phyloP scores from a whole-genome alignment of 2,797 vertebrate genomes.

The Muscicapa comitata region DNA sequence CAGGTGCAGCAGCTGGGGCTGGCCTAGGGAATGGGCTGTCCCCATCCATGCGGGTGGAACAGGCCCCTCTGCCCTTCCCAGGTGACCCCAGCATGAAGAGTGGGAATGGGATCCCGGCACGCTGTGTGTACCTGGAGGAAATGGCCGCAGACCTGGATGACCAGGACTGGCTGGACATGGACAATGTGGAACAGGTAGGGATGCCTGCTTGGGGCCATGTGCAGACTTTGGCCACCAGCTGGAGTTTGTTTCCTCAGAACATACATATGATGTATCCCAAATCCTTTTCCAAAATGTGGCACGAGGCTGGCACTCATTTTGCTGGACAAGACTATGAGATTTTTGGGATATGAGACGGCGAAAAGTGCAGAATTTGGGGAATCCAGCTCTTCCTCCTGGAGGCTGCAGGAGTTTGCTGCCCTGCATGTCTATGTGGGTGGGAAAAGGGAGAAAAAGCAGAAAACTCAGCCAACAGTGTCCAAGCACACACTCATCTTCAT shows the following conservation, averaged over 20 bases:
- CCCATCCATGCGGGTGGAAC: rapidly evolving
- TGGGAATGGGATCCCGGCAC: conserved; percentile 92
- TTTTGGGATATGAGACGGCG: not conserved
- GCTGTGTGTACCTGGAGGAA: conserved; percentile 94
- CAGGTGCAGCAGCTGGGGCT: not conserved
- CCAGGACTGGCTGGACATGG: conserved; percentile 98
- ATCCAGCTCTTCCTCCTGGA: not conserved
- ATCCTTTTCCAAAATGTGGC: rapidly evolving
- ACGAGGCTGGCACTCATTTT: rapidly evolving
- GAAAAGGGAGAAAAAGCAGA: not conserved
- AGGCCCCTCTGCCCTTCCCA: not conserved
- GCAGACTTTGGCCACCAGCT: rapidly evolving
- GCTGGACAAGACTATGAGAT: rapidly evolving
- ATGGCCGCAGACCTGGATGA: conserved; percentile 93
- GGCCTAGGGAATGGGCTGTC: not conserved
- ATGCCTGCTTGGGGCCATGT: rapidly evolving
- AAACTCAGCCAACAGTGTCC: rapidly evolving
- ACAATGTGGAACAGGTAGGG: conserved; percentile 92
- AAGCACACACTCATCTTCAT: rapidly evolving
- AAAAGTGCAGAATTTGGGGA: not conserved
- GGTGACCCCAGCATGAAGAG: conserved; percentile 93
- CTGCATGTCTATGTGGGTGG: rapidly evolving
- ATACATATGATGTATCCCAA: rapidly evolving
- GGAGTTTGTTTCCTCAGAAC: rapidly evolving
- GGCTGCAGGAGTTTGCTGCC: not conserved